Base-by-base conservation (phyloP, 1,140 invertebrate genomes). In the Acromyrmex heyeri region DNA sequence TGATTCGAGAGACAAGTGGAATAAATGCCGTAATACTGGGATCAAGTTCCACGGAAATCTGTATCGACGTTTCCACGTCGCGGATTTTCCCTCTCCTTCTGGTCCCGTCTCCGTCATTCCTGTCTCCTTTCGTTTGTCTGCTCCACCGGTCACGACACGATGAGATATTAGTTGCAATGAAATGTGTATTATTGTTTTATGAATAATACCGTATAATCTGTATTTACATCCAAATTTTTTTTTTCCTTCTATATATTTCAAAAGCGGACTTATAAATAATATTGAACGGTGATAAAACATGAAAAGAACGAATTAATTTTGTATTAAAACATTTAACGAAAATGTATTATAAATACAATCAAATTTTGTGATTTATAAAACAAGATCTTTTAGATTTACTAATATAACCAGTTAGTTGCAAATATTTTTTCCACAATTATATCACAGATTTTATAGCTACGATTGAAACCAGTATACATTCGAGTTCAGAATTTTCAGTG, bases 101-200 rank as follows among this genome's bases (percentile, higher is more conserved):
- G 10, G 2, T 59, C 62, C n/a, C 53, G 27, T 55, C 62, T 12
- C 55, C 53, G 4, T 69, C 65, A 50, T 50, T n/a, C 38, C 38
- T 24, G 38, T 69, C 65, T 69, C 21, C 59, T 62, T 48, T 48
- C 67, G 21, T 61, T 18, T n/a, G n/a, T 59, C 57, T 69, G 38
- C 38, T 16, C 5, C 24, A 1, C 21, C 16, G 64, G n/a, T 69
- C 57, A 27, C 61, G 59, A 85, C 86, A 90, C 77, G 88, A 73
- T 79, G 88, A 91, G 85, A 87, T 88, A 91, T 93, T 93, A 92
- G 92, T 92, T 89, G 90, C 91, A n/a, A 83, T 21, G 82, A 83
- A 88, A 83, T 69, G 88, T 92, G 91, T 82, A 73, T 92, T 87
- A 86, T 92, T 92, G 90, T 91, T 90, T 88, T 85, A 75, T 82